These are phyloP conservation scores for Mylabris phalerata DNA, from an alignment of 1,140 invertebrate species.

Conservation along the genomic window DNA sequence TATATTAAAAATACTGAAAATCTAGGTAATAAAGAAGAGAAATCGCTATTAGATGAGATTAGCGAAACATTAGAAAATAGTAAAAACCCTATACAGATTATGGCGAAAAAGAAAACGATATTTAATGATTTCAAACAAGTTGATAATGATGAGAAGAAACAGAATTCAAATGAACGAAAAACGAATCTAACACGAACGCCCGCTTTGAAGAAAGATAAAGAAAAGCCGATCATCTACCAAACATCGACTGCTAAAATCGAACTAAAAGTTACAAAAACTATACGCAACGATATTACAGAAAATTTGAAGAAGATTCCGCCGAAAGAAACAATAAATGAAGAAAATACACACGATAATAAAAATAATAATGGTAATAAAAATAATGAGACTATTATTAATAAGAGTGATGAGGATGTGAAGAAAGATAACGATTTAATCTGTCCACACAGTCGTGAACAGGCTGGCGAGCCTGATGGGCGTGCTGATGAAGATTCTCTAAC, in stretches of 20 bases:
- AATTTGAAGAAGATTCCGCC: conserved; percentile 20
- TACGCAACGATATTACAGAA: not conserved
- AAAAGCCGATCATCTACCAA: conserved; percentile 35
- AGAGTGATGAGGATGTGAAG: conserved; percentile 3
- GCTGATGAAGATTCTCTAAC: conserved; percentile 62
- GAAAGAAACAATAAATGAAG: not conserved
- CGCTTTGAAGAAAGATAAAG: conserved; percentile 33
- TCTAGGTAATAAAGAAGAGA: conserved; percentile 45
- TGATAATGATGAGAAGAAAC: conserved; percentile 36
- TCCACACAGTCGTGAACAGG: conserved; percentile 52
- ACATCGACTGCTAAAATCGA: conserved; percentile 36
- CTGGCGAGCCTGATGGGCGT: conserved; percentile 72
- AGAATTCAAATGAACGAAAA: conserved; percentile 26
- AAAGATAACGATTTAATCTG: not conserved
- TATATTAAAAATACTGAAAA: conserved; percentile 47
- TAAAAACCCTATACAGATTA: conserved; percentile 36
- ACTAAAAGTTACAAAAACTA: conserved; percentile 32
- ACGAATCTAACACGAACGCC: conserved; percentile 32
- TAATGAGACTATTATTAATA: conserved; percentile 2
- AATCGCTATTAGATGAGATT: conserved; percentile 60
- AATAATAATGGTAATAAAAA: conserved; percentile 20
- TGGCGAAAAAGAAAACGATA: conserved; percentile 33
- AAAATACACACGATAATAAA: conserved; percentile 16
- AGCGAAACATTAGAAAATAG: conserved; percentile 56
- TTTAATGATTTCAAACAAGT: conserved; percentile 4